Evolutionary conservation across 2,113 vertebrate species (phyloP).

Genomic region (Eulemur rufifrons): DNA sequence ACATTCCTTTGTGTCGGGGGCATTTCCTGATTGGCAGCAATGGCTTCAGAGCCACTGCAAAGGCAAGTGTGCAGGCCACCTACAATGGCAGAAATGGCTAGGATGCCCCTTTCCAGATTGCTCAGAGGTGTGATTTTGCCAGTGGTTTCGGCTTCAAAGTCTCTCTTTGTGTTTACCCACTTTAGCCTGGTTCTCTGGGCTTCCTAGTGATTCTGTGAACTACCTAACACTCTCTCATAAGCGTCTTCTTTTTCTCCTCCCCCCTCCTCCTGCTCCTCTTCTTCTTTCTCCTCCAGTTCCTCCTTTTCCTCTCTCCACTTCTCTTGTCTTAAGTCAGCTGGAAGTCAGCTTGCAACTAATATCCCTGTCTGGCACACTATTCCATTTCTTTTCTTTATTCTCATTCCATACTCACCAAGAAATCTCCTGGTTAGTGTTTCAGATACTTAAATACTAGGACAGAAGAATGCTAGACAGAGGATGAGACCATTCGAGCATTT

Average conservation of each 20-base stretch:
- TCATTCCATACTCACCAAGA: neutral
- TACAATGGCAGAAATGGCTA: neutral
- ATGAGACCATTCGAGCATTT: neutral
- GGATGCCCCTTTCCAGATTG: neutral
- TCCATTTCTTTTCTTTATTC: neutral
- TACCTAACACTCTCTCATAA: neutral
- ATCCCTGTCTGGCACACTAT: neutral
- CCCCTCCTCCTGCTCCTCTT: neutral
- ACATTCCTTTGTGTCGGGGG: neutral
- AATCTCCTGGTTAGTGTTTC: neutral
- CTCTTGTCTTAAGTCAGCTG: neutral
- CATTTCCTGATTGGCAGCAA: neutral
- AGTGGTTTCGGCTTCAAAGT: neutral
- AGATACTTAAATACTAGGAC: neutral
- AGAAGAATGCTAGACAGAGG: neutral
- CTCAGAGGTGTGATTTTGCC: neutral
- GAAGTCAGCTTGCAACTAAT: neutral
- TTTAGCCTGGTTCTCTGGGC: neutral
- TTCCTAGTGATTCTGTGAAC: neutral
- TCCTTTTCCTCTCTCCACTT: neutral
- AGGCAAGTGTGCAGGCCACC: neutral
- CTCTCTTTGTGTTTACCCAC: neutral
- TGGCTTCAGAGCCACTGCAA: neutral
- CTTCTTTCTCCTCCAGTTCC: neutral
- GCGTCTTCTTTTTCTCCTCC: neutral